These are phyloP conservation scores for Scolopax bukidnonensis DNA, from an alignment of 2,797 vertebrate species.

Conservation along the genomic window DNA sequence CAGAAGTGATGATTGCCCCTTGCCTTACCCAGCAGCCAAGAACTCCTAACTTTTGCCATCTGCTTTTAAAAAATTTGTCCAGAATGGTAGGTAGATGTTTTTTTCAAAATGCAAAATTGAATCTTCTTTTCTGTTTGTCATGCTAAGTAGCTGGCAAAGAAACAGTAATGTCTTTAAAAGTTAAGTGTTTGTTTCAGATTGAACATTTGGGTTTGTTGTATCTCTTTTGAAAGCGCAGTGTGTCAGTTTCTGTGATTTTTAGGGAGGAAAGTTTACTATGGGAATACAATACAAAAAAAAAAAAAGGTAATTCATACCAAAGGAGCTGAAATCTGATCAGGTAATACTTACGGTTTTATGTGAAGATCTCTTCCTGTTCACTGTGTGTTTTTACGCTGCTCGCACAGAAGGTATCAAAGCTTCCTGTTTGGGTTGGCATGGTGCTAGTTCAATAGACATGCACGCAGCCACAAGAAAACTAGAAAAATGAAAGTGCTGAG, in stretches of 20 bases:
- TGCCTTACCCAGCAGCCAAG: not conserved
- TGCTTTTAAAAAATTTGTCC: not conserved
- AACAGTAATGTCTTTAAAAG: not conserved
- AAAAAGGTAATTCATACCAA: not conserved
- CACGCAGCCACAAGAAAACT: not conserved
- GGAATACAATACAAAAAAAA: not conserved
- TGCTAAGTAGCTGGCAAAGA: not conserved
- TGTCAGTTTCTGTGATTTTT: not conserved
- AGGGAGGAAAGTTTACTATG: not conserved
- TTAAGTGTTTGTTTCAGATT: not conserved
- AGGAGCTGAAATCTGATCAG: not conserved
- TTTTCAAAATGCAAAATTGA: not conserved
- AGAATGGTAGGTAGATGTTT: not conserved
- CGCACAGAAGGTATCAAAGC: fast-evolving
- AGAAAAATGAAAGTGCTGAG: not conserved
- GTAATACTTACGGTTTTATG: not conserved
- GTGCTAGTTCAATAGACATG: not conserved
- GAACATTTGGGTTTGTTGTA: not conserved
- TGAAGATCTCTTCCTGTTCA: not conserved
- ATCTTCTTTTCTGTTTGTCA: not conserved
- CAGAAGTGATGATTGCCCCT: not conserved
- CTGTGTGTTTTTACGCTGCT: not conserved
- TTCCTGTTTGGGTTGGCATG: not conserved
- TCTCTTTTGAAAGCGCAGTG: not conserved
- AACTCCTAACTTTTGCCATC: not conserved